Evolutionary conservation across 1,140 invertebrate genomes (phyloP).

Genomic region (Andrena cerasifolii): DNA sequence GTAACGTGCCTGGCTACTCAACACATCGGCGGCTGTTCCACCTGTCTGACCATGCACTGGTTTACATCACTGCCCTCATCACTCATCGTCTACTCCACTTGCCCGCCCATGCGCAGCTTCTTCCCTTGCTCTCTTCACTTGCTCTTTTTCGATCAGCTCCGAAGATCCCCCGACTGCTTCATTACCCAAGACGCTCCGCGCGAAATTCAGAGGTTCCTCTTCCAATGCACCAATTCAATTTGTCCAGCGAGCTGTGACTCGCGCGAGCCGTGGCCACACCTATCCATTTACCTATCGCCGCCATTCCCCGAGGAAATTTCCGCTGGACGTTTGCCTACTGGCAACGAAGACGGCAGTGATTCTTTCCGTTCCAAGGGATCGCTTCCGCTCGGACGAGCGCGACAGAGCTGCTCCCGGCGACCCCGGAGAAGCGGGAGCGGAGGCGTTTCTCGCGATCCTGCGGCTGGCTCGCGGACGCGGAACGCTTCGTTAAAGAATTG

Average conservation of each 20-base stretch:
- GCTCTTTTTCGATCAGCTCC: too few relatives aligned
- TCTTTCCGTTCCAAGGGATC: conserved; percentile 9
- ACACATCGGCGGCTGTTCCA: too few relatives aligned
- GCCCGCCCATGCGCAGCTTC: too few relatives aligned
- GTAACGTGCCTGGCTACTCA: too few relatives aligned
- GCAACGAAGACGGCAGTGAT: conserved; percentile 19
- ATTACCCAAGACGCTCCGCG: too few relatives aligned
- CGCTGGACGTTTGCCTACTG: conserved; percentile 25
- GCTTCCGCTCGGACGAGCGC: conserved; percentile 3
- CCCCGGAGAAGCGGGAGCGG: not conserved
- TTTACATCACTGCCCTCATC: too few relatives aligned
- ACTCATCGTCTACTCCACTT: too few relatives aligned
- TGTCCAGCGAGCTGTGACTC: not conserved
- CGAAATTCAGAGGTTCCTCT: too few relatives aligned
- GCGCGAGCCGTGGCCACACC: fast-evolving
- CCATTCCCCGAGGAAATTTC: not conserved
- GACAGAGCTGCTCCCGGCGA: too few relatives aligned
- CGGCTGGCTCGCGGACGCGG: not conserved
- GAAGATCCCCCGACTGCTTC: too few relatives aligned
- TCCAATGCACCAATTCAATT: not conserved
- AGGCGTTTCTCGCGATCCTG: conserved; percentile 4
- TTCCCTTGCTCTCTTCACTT: too few relatives aligned
- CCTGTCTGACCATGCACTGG: too few relatives aligned
- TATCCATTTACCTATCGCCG: not conserved
- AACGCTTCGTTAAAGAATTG: conserved; percentile 50